Evolutionary conservation across 2,797 vertebrate species (phyloP), one percentile per base, ranked within the genome.

Genomic region (Gouania willdenowi): DNA sequence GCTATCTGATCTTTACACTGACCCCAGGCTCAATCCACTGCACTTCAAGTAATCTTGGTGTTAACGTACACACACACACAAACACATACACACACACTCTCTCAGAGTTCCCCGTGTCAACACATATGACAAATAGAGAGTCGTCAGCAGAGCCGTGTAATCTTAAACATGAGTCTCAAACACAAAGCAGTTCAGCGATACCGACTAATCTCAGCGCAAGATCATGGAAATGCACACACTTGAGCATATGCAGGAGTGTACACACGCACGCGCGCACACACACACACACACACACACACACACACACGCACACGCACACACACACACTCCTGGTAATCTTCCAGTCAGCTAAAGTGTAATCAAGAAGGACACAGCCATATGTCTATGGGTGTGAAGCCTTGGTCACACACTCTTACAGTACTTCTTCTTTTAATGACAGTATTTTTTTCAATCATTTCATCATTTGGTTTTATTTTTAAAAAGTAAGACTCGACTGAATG

Each of bases 281-380:
- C 51, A 27, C 29, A 31, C 34, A 38, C 33, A 41, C 22, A 69
- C 36, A 40, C 49, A 41, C 45, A 35, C 56, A 66, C 55, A 52
- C 26, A 49, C 15, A 35, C 34, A 51, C 33, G 58, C 41, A 39
- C 43, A 39, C 41, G 38, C 17, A 53, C 29, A 46, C 20, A 64
- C 55, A 66, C 34, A 71, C 11, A 52, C 66, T 66, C 71, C 72
- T 85, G 79, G 79, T 86, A 82, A 84, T 84, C 80, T 78, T 83
- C 80, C 78, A 82, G 71, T 77, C 74, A 83, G 82, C 74, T 86
- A 66, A 81, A 83, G 79, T 84, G 82, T 82, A 86, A 86, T 86
- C 82, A 84, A 85, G 81, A 81, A 77, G 82, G 73, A 76, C 75
- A 63, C 68, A 44, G 45, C 83, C 82, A 86, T 86, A 86, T 86